Base-by-base conservation (phyloP, 2,113 vertebrate species). In the Australoheros scitulus region DNA sequence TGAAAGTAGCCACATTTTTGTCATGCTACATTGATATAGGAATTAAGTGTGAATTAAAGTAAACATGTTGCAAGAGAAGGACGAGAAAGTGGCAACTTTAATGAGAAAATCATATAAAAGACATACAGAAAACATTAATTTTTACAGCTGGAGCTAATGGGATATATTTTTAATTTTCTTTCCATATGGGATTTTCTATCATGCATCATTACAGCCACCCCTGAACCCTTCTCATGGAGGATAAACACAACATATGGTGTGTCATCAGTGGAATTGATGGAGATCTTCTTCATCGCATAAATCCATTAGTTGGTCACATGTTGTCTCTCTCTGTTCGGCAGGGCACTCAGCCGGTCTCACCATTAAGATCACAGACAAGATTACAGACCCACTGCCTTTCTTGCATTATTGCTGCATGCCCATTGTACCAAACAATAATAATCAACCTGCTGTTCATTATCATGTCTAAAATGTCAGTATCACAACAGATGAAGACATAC, bases 281-380 rank as follows among this genome's bases (percentile, higher is more conserved):
- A 63, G 78, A 85, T 80, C 60, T 84, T 52, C 84, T 65, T 77
- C 47, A 59, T 65, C 77, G 74, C 64, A 82, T 86, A 85, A 89
- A 90, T 88, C 72, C 77, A 89, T 92, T 81, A 88, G 70, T n/a
- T 55, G 57, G 56, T 65, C 79, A 79, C 22, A 3, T 89, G 87
- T 55, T 9, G 60, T 29, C 61, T 59, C 52, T 77, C 65, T 26
- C 76, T 64, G 80, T 58, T 74, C 13, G 84, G 84, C 77, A 56
- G 74, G 74, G 61, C 76, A 79, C 59, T 68, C 47, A 70, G 63
- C 81, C 56, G 68, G 18, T 70, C 56, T 50, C 6, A 50, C 63
- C 61, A 91, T 85, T 86, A 88, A 87, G 70, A 89, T 87, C 85
- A 88, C 60, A 85, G 84, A 84, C 43, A 38, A 72, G 76, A 87